Base-by-base conservation (phyloP, 2,797 vertebrate genomes). In the Chrysolophus pictus region DNA sequence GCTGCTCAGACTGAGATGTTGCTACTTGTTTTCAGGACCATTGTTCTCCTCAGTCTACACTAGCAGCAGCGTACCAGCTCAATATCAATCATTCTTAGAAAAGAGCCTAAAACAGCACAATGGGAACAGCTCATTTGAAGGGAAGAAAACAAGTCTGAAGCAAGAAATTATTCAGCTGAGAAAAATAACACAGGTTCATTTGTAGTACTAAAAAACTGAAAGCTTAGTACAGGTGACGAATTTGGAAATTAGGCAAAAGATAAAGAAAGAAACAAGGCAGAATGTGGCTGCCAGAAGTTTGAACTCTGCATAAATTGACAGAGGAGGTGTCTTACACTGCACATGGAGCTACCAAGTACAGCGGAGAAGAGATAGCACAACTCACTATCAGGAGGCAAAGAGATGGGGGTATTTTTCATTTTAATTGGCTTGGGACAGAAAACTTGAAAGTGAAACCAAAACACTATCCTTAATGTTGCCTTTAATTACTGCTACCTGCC, bases 401-500 rank as follows among this genome's bases (percentile, higher is more conserved):
- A 9, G 15, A 6, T 44, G 10, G 3, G 31, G 4, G 4, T 26
- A 74, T 67, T 84, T 87, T 75, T 80, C 31, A 78, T 84, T 94
- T 74, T 77, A 93, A 90, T 67, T 83, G 37, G 53, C 31, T 84
- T 73, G 11, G 24, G 35, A 68, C 80, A 91, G 44, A 94, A 91
- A 92, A 81, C 3, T 41, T 64, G 18, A 79, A 88, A 64, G 16
- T 60, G 12, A 82, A 91, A 84, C 64, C 53, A 60, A 86, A 84
- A 2, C 14, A 39, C 4, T 13, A 14, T 18, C 72, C 55, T 69
- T 83, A 72, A 93, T 87, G 19, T 47, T 84, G n/a, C 14, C 67
- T 78, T 68, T 91, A 93, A 90, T 77, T 91, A 92, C 39, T 72
- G 28, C n/a, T 91, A 69, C 67, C 33, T 87, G 35, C 42, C 72